These are phyloP conservation scores for Drosophila mayri DNA, from an alignment of 1,140 invertebrate genomes.

Conservation along the genomic window DNA sequence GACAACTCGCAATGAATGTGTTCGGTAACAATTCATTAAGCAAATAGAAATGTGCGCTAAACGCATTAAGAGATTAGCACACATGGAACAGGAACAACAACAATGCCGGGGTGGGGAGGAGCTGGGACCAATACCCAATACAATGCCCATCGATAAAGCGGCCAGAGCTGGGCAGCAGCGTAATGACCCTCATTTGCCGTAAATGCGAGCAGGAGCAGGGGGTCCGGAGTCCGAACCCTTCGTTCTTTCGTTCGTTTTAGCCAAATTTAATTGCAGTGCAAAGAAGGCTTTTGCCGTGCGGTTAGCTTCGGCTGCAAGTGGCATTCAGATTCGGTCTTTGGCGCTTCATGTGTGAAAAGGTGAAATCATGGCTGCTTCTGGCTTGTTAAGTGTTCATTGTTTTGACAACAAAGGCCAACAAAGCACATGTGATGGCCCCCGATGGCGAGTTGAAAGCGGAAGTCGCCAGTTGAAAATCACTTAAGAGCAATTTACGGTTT, in stretches of 20 bases:
- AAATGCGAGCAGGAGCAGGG: conserved; percentile 13
- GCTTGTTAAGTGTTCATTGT: conserved; percentile 77
- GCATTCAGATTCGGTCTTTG: conserved; percentile 23
- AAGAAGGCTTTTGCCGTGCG: conserved; percentile 51
- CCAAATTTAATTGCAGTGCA: conserved; percentile 71
- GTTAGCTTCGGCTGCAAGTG: conserved; percentile 51
- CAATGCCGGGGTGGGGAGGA: conserved; percentile 12
- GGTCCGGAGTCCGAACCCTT: not conserved
- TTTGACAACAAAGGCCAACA: conserved; percentile 66
- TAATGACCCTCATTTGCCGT: conserved; percentile 80
- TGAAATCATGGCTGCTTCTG: conserved; percentile 65
- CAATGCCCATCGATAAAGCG: conserved; percentile 62
- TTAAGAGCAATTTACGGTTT: conserved; percentile 70
- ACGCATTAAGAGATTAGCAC: conserved; percentile 84
- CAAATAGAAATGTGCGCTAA: conserved; percentile 83
- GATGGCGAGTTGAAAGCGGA: conserved; percentile 52
- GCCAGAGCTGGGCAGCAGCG: conserved; percentile 63
- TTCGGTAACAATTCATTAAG: conserved; percentile 83
- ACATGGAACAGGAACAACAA: conserved; percentile 53
- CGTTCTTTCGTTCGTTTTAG: conserved; percentile 18
- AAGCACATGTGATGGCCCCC: conserved; percentile 46
- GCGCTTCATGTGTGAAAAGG: conserved; percentile 64
- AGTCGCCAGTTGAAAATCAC: conserved; percentile 68
- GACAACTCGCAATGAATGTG: conserved; percentile 70
- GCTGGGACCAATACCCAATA: conserved; percentile 7